phyloP scores from a whole-genome alignment of 2,888 invertebrate species.

The Parascotia fuliginaria region DNA sequence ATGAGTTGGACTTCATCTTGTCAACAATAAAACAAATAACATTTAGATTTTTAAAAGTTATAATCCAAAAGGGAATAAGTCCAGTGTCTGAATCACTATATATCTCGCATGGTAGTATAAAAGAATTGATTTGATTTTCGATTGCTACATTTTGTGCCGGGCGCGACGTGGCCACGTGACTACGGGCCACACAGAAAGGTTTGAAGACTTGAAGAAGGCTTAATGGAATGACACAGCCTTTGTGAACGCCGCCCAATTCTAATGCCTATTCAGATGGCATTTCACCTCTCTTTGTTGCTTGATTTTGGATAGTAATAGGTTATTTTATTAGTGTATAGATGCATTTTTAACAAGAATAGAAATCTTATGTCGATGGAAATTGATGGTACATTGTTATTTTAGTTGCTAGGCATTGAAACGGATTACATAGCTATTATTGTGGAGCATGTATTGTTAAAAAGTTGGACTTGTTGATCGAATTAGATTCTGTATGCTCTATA shows the following conservation, averaged over 20 bases:
- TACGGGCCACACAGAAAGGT: constrained; percentile 78
- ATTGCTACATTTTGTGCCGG: constrained; percentile 64
- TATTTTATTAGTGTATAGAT: constrained; percentile 82
- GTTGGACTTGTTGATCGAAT: constrained; percentile 54
- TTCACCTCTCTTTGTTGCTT: constrained; percentile 84
- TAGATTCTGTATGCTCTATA: constrained; percentile 52
- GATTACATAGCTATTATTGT: constrained; percentile 48
- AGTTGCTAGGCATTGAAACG: constrained; percentile 36
- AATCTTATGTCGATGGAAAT: constrained; percentile 63
- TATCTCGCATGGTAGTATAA: constrained; percentile 63
- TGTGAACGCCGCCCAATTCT: constrained; percentile 85
- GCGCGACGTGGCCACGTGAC: constrained; percentile 71
- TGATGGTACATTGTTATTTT: constrained; percentile 58
- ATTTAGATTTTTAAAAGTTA: constrained; percentile 31
- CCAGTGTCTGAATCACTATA: constrained; percentile 41
- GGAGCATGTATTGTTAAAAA: constrained; percentile 48
- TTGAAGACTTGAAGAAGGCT: constrained; percentile 82
- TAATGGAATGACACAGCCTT: constrained; percentile 85
- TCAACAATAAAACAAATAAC: constrained; percentile 32
- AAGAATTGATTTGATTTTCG: constrained; percentile 81
- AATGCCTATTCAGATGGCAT: constrained; percentile 86
- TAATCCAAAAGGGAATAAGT: constrained; percentile 51
- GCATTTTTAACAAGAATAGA: constrained; percentile 74
- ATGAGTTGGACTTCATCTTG: constrained; percentile 20
- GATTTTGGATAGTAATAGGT: constrained; percentile 83